These are phyloP conservation scores for Melanotaenia trifasciata DNA, from an alignment of 2,797 vertebrate genomes.

Conservation along the genomic window DNA sequence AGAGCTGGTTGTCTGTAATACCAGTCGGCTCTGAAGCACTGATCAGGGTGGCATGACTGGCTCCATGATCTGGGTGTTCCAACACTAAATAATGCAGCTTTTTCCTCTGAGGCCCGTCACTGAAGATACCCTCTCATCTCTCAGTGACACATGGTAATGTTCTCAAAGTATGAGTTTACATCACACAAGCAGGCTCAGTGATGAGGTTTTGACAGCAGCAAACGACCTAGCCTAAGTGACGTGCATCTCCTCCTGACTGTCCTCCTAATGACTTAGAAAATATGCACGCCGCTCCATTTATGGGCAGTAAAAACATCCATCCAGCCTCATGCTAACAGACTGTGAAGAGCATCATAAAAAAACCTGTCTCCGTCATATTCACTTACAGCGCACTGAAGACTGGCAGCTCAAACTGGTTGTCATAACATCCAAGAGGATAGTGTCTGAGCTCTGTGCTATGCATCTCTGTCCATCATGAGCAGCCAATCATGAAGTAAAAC, in stretches of 20 bases:
- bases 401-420: conserved; percentile 64
- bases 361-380: conserved; percentile 72
- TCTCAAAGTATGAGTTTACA: conserved; percentile 69
- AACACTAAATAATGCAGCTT: conserved; percentile 82
- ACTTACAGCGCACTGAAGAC: conserved; percentile 65
- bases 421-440: conserved; percentile 72
- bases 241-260: conserved; percentile 68
- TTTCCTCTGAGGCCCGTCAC: conserved; percentile 75
- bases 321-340: conserved; percentile 75
- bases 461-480: conserved; percentile 61
- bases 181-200: conserved; percentile 62
- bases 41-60: conserved; percentile 68
- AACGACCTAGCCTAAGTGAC: conserved; percentile 70
- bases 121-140: conserved; percentile 76
- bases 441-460: conserved; percentile 36
- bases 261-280: conserved; percentile 79
- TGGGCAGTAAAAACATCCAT: conserved; percentile 81
- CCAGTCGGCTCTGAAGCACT: conserved; percentile 73
- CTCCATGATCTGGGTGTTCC: conserved; percentile 64
- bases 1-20: conserved; percentile 75
- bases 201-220: conserved; percentile 75
- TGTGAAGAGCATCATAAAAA: conserved; percentile 78
- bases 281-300: conserved; percentile 79
- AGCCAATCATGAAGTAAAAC: conserved; percentile 80
- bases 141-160: conserved; percentile 72